Base-by-base conservation (phyloP, 2,113 vertebrate genomes). In the Trematomus loennbergii region DNA sequence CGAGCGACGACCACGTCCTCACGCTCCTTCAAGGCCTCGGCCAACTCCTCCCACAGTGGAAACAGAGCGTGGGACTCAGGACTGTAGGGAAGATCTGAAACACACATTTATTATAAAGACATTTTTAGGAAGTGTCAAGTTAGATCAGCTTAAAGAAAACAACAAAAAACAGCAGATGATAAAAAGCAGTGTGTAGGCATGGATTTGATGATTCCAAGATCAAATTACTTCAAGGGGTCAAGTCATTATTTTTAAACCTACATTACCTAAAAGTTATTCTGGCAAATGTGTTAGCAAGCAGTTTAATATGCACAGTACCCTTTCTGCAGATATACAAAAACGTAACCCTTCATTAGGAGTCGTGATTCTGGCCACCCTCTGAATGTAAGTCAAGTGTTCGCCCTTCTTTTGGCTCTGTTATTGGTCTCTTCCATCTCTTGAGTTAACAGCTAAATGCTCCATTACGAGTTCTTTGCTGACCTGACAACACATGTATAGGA, bases 21-120 rank as follows among this genome's bases (percentile, higher is more conserved):
- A 11, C 6, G 91, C 4, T 93, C 88, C 74, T 92, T 55, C 0
- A 96, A 95, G 25, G 86, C 93, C 80, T 92, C 90, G 11, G 96
- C 97, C 50, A 99, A 65, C n/a, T 97, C 92, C 18, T 97, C 97
- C 96, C 96, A 96, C 72, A 96, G 29, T 0, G 90, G 95, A 46
- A 97, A 95, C 33, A 98, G 78, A 8, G 72, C 83, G 0, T 48
- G 92, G 67, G 96, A 97, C 63, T 93, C 83, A 0, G 81, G 55
- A 57, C 95, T 96, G 96, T 97, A 99, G 2, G 96, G 94, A 0
- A 96, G 94, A 84, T 98, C 98, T 99, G 63, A 57, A 80, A 87
- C 6, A 70, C 6, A 83, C n/a, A 40, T 36, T 11, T 7, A 13
- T 12, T 33, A 15, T 6, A 7, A 12, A 25, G 22, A 57, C 2